These are phyloP conservation scores for Poeciliopsis prolifica DNA, from an alignment of 2,113 vertebrate species.

Conservation along the genomic window DNA sequence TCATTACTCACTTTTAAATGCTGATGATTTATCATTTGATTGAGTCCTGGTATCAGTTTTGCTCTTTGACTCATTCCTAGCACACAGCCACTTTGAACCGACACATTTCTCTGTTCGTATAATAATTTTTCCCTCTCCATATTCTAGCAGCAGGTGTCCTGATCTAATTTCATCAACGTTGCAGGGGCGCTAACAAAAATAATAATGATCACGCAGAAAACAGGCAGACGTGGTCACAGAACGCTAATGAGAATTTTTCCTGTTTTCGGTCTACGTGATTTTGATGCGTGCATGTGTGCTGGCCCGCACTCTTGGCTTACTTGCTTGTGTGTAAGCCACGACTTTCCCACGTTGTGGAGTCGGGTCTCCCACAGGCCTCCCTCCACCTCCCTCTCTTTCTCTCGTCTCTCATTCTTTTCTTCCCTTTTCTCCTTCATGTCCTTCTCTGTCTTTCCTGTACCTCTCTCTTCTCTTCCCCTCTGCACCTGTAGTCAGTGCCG, in stretches of 20 bases:
- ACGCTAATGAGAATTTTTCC: constrained; percentile 42
- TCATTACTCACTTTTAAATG: constrained; percentile 46
- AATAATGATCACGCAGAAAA: constrained; percentile 60
- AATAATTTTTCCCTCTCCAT: constrained; percentile 38
- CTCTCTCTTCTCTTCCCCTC: constrained; percentile 36
- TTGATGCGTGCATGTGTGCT: constrained; percentile 48
- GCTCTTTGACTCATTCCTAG: constrained; percentile 19
- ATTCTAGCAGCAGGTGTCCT: constrained; percentile 72
- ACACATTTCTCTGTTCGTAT: constrained; percentile 6
- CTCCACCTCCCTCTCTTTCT: constrained; percentile 41
- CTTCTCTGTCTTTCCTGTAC: constrained; percentile 22
- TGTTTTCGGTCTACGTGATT: constrained; percentile 42
- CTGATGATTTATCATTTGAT: constrained; percentile 69
- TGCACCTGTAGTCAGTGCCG: constrained; percentile 80
- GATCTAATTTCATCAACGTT: constrained; percentile 63
- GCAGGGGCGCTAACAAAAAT: constrained; percentile 61
- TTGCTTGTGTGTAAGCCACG: constrained; percentile 70
- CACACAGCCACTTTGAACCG: constrained; percentile 23
- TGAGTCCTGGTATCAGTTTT: constrained; percentile 29
- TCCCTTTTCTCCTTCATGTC: constrained; percentile 23
- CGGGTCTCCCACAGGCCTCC: constrained; percentile 70
- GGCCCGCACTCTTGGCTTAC: constrained; percentile 60
- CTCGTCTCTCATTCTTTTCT: constrained; percentile 16
- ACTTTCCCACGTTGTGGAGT: constrained; percentile 81
- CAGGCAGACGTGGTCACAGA: constrained; percentile 55